A percentile compares a stretch with the other conserved stretches of the same genome.
Evolutionary conservation across 2,797 vertebrate species (phyloP).

Genomic region (Chromis chromis): DNA sequence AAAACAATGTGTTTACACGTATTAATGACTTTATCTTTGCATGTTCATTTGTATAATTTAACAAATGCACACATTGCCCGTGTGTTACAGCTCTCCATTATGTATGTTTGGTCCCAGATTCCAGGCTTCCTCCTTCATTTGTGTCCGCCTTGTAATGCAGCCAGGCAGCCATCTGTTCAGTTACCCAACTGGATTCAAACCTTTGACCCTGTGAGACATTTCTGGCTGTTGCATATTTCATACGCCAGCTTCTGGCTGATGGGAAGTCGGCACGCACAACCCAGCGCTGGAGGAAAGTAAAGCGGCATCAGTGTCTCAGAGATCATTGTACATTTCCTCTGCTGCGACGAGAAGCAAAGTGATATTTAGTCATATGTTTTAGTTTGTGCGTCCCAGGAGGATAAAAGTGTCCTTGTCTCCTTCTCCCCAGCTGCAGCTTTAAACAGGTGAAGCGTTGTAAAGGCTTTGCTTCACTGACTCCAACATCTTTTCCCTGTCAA

Average conservation of each 20-base stretch:
- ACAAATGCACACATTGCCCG: background rate
- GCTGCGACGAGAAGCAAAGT: conserved; percentile 21
- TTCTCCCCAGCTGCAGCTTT: conserved; percentile 30
- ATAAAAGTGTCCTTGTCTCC: conserved; percentile 15
- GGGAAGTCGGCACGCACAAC: conserved; percentile 4
- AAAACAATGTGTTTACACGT: background rate
- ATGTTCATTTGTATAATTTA: background rate
- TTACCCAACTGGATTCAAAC: conserved; percentile 27
- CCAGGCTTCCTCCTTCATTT: background rate
- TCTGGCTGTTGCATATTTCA: conserved; percentile 35
- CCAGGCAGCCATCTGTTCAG: conserved; percentile 34
- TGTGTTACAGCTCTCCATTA: background rate
- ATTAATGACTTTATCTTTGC: no score
- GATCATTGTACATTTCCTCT: conserved; percentile 28
- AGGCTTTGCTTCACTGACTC: conserved; percentile 23
- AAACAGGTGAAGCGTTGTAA: conserved; percentile 30
- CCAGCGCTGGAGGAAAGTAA: conserved; percentile 2
- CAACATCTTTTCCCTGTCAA: conserved; percentile 10
- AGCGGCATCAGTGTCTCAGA: conserved; percentile 14
- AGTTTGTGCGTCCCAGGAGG: conserved; percentile 10
- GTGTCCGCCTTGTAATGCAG: conserved; percentile 1
- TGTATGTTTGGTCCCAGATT: conserved; percentile 6
- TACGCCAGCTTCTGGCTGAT: conserved; percentile 5
- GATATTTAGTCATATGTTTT: conserved; percentile 26
- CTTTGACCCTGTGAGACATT: conserved; percentile 17